These are phyloP conservation scores for Takifugu rubripes DNA, from an alignment of 2,797 vertebrate species.

Conservation along the genomic window DNA sequence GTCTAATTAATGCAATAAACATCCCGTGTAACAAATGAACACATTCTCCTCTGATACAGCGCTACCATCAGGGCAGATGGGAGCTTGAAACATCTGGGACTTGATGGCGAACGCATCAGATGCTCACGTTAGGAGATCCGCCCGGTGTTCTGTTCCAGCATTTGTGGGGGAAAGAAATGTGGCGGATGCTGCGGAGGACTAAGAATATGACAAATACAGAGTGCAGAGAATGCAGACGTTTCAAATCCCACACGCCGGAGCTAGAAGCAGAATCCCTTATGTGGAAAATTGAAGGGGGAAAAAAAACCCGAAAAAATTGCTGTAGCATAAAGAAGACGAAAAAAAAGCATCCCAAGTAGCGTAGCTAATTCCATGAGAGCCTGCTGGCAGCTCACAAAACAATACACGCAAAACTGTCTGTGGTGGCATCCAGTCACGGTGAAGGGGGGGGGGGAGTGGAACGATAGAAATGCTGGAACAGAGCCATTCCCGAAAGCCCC, in stretches of 20 bases:
- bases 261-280: conserved; percentile 59
- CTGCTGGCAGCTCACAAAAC: conserved; percentile 42
- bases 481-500: conserved; percentile 29
- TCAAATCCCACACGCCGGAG: conserved; percentile 44
- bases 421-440: conserved; percentile 26
- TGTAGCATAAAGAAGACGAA: conserved; percentile 62
- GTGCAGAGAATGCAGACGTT: conserved; percentile 48
- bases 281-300: conserved; percentile 68
- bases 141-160: conserved; percentile 26
- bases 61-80: conserved; percentile 71
- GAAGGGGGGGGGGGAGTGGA: background rate
- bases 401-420: conserved; percentile 42
- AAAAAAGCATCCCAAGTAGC: conserved; percentile 53
- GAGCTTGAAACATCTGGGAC: conserved; percentile 85
- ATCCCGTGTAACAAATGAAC: conserved; percentile 88
- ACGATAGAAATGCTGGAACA: conserved; percentile 10
- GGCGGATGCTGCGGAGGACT: conserved; percentile 32
- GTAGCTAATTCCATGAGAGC: conserved; percentile 65
- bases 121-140: conserved; percentile 56
- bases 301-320: conserved; percentile 13
- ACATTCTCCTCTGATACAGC: conserved; percentile 78
- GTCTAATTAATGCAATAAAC: conserved; percentile 98
- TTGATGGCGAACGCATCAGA: conserved; percentile 74
- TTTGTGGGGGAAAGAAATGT: conserved; percentile 20
- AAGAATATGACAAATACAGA: conserved; percentile 55